A percentile compares a stretch with the other conserved stretches of the same genome.
phyloP scores from a whole-genome alignment of 2,797 vertebrate genomes.

The Podarcis lilfordi region DNA sequence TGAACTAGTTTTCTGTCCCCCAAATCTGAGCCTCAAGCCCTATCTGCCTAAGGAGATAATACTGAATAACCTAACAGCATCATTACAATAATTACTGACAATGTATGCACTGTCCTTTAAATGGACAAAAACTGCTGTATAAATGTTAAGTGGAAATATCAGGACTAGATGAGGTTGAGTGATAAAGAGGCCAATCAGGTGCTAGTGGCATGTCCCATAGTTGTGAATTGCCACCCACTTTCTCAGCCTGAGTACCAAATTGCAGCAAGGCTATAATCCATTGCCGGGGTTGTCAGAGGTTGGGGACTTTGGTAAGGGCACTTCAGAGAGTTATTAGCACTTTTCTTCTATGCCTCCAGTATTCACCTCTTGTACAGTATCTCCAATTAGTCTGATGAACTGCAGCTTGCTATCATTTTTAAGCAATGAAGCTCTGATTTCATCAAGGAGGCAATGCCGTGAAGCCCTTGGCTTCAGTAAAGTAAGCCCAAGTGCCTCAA shows the following conservation, averaged over 20 bases:
- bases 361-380: not conserved
- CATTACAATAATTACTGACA: too few relatives aligned
- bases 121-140: too few relatives aligned
- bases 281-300: not conserved
- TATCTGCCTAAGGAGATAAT: too few relatives aligned
- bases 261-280: not conserved
- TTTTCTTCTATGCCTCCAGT: not conserved
- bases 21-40: too few relatives aligned
- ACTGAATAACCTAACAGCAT: too few relatives aligned
- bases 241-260: not conserved
- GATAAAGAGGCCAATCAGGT: not conserved
- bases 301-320: not conserved
- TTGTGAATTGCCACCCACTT: not conserved
- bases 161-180: not conserved
- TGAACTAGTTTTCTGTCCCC: too few relatives aligned
- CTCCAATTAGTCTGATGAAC: slow-evolving; percentile 21
- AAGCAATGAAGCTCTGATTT: slow-evolving; percentile 8
- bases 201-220: not conserved
- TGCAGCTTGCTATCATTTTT: slow-evolving; percentile 8
- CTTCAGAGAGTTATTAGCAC: slow-evolving; percentile 1
- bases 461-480: not conserved
- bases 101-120: too few relatives aligned
- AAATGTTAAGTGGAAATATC: too few relatives aligned
- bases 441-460: not conserved
- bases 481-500: not conserved